Evolutionary conservation across 2,888 invertebrate genomes (phyloP).

Genomic region (Rotaria magnacalcarata): DNA sequence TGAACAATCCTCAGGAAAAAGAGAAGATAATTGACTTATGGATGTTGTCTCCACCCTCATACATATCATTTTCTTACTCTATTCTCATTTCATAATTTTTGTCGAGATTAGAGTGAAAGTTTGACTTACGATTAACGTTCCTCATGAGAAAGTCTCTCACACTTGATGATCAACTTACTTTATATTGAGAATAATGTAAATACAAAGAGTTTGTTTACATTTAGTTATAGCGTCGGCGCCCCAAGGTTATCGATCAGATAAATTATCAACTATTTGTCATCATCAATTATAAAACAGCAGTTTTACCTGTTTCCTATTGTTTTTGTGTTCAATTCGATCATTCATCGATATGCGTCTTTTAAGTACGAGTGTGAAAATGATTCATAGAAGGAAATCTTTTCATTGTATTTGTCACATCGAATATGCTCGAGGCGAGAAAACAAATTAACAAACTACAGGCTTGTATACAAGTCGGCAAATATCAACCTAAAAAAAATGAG

Average conservation of each 20-base stretch:
- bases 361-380: background rate
- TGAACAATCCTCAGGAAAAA: background rate
- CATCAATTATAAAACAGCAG: background rate
- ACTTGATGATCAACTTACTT: too few relatives aligned
- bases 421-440: slow-evolving; percentile 12
- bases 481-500: background rate
- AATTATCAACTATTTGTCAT: background rate
- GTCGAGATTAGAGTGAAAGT: background rate
- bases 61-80: background rate
- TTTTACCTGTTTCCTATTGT: background rate
- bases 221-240: background rate
- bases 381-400: background rate
- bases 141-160: background rate
- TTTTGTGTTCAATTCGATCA: background rate
- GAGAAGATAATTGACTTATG: background rate
- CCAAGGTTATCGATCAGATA: background rate
- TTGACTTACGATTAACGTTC: background rate
- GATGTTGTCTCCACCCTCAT: background rate
- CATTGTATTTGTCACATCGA: slow-evolving; percentile 17
- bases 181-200: background rate
- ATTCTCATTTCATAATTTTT: background rate
- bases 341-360: background rate
- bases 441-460: background rate
- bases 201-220: background rate
- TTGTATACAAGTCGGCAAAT: background rate